phyloP scores from a whole-genome alignment of 2,797 vertebrate species.

The Sebastiscus albofasciatus region DNA sequence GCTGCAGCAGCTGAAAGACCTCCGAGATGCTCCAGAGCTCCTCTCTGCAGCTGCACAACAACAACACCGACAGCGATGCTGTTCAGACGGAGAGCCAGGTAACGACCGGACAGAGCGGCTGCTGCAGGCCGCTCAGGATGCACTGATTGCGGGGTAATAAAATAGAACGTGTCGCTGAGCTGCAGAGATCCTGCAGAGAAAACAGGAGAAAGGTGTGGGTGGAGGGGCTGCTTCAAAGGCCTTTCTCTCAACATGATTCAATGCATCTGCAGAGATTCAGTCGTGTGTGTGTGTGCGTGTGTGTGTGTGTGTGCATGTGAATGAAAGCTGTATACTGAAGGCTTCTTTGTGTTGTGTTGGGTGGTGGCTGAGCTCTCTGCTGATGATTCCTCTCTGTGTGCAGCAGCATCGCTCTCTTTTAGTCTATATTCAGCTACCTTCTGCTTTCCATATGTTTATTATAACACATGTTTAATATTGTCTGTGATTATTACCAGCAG shows the following conservation, averaged over 20 bases:
- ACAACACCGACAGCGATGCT: slow-evolving; percentile 65
- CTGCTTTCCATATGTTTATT: neutral
- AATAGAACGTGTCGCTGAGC: slow-evolving; percentile 9
- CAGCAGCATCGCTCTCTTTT: neutral
- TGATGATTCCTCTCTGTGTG: neutral
- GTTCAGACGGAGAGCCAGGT: slow-evolving; percentile 79
- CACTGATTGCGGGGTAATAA: neutral
- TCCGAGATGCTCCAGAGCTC: slow-evolving; percentile 73
- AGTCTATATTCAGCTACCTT: neutral
- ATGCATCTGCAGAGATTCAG: neutral
- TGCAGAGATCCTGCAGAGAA: neutral
- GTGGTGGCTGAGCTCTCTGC: neutral
- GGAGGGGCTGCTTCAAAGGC: slow-evolving; percentile 16
- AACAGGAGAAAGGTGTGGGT: slow-evolving; percentile 18
- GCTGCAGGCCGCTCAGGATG: neutral
- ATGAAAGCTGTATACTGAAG: neutral
- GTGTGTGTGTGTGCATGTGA: neutral
- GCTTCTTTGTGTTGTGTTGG: slow-evolving; percentile 26
- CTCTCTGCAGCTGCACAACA: slow-evolving; percentile 49
- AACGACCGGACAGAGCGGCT: slow-evolving; percentile 16
- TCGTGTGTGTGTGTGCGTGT: neutral
- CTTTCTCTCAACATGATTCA: neutral
- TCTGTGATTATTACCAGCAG: neutral
- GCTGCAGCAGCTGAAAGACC: slow-evolving; percentile 31
- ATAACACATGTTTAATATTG: neutral